phyloP scores from a whole-genome alignment of 2,888 invertebrate species.

The Tetramorium bicarinatum region DNA sequence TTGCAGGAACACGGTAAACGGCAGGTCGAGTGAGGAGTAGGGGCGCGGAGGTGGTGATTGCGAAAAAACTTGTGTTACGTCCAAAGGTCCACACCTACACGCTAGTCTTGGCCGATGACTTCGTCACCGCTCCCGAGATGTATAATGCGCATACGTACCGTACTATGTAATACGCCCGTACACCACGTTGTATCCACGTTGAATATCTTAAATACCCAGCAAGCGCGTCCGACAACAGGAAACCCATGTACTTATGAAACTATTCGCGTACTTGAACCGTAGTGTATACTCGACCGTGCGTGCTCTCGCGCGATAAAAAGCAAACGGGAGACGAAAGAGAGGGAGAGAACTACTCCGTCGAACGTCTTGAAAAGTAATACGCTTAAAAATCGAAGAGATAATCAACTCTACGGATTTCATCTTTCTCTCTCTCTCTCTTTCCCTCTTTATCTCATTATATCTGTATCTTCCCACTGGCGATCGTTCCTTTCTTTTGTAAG shows the following conservation, averaged over 20 bases:
- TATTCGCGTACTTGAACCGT: slow-evolving; percentile 10
- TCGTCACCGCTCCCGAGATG: slow-evolving; percentile 58
- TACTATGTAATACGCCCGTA: slow-evolving; percentile 63
- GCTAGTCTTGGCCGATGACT: slow-evolving; percentile 65
- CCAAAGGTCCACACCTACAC: slow-evolving; percentile 61
- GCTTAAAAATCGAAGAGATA: slow-evolving; percentile 66
- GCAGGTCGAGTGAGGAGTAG: slow-evolving; percentile 44
- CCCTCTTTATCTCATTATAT: slow-evolving; percentile 46
- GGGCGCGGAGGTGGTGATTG: slow-evolving; percentile 33
- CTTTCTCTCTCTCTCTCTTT: slow-evolving; percentile 46
- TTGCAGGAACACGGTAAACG: slow-evolving; percentile 57
- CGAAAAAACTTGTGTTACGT: slow-evolving; percentile 44
- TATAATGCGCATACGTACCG: slow-evolving; percentile 50
- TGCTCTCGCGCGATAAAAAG: slow-evolving; percentile 26
- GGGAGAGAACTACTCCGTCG: slow-evolving; percentile 43
- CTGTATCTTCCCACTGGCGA: slow-evolving; percentile 65
- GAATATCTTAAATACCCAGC: slow-evolving; percentile 53
- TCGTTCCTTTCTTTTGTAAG: slow-evolving; percentile 70
- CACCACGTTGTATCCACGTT: slow-evolving; percentile 62
- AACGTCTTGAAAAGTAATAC: slow-evolving; percentile 69
- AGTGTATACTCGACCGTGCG: slow-evolving; percentile 24
- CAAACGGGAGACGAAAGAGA: slow-evolving; percentile 32
- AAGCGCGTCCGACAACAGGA: slow-evolving; percentile 64
- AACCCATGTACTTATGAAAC: slow-evolving; percentile 70
- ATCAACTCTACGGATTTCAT: slow-evolving; percentile 60